Evolutionary conservation across 2,797 vertebrate genomes (phyloP).

Genomic region (Luscinia megarhynchos): DNA sequence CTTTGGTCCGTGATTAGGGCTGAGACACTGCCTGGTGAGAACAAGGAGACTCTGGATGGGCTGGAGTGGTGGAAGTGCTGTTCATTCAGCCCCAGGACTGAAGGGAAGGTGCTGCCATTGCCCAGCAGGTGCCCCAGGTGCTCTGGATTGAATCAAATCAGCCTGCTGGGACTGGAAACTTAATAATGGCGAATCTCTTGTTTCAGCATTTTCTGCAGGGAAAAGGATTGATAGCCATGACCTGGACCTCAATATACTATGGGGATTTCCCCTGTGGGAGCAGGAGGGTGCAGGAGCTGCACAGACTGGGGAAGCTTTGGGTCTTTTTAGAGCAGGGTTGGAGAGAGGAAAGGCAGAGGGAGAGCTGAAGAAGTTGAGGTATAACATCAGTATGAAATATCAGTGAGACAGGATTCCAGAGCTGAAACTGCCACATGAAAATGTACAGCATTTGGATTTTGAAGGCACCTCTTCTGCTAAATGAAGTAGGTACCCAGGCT

Average conservation of each 20-base stretch:
- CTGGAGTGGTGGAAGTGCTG: background rate
- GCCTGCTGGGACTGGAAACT: background rate
- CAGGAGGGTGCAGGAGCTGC: background rate
- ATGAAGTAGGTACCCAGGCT: background rate
- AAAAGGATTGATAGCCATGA: background rate
- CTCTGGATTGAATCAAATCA: background rate
- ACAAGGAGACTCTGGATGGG: background rate
- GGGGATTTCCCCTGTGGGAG: background rate
- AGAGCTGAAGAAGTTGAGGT: conserved; percentile 12
- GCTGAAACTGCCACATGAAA: background rate
- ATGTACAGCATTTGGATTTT: background rate
- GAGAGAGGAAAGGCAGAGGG: conserved; percentile 34
- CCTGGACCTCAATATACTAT: background rate
- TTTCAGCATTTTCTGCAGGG: background rate
- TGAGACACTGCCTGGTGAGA: background rate
- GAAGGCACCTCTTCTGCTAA: background rate
- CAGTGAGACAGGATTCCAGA: conserved; percentile 23
- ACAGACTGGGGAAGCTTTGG: background rate
- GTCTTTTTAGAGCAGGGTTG: conserved; percentile 9
- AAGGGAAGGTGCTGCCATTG: background rate
- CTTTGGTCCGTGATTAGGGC: background rate
- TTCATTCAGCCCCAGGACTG: background rate
- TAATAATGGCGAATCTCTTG: background rate
- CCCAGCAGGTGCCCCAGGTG: background rate
- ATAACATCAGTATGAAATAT: background rate